phyloP scores from a whole-genome alignment of 2,797 vertebrate genomes.

The Limosa lapponica region DNA sequence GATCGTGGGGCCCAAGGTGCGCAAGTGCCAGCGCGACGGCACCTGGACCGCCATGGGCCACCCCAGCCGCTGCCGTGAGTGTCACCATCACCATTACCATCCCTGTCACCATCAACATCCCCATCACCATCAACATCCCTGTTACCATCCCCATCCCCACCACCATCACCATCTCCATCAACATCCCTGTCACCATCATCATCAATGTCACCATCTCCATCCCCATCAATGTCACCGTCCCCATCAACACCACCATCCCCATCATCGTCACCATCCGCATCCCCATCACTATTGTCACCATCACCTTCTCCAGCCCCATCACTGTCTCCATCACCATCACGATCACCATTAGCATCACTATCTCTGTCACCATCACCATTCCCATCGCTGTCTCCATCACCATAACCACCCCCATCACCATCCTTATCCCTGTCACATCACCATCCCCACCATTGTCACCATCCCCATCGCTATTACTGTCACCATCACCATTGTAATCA shows the following conservation, averaged over 20 bases:
- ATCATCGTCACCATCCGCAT: too few species aligned
- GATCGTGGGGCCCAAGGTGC: slow-evolving; percentile 92
- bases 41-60: slow-evolving; percentile 90
- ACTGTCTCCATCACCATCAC: fast-evolving
- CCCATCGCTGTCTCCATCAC: background rate
- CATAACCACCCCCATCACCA: background rate
- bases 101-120: too few species aligned
- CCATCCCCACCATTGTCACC: too few species aligned
- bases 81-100: background rate
- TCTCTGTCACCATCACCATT: fast-evolving
- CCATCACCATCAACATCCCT: too few species aligned
- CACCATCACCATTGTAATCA: too few species aligned
- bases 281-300: too few species aligned
- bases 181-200: fast-evolving
- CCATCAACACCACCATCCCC: too few species aligned
- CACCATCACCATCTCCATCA: too few species aligned
- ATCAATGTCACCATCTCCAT: too few species aligned
- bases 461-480: background rate
- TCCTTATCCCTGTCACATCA: background rate
- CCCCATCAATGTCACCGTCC: too few species aligned
- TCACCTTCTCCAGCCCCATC: background rate
- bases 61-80: slow-evolving; percentile 91
- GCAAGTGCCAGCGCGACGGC: slow-evolving; percentile 88
- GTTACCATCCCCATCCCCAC: fast-evolving
- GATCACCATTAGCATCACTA: background rate